Percentiles rank a stretch among this genome's conserved stretches.
These are phyloP conservation scores for Ivindomyrus marchei DNA, from an alignment of 2,113 vertebrate species.

Conservation along the genomic window DNA sequence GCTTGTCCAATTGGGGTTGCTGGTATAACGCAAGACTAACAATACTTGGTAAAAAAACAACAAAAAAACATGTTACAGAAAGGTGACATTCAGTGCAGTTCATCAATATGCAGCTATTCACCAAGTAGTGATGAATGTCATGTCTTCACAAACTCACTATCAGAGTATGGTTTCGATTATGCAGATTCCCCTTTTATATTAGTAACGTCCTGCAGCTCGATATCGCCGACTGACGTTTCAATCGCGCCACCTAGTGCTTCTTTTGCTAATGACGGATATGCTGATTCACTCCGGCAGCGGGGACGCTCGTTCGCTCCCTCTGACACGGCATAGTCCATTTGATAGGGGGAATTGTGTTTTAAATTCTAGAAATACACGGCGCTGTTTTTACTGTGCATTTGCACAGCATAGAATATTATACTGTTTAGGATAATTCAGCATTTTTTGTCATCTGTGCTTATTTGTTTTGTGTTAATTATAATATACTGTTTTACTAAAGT, in stretches of 20 bases:
- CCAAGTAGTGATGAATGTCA: background rate
- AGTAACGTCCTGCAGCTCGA: background rate
- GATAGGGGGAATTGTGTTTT: background rate
- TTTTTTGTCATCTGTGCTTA: background rate
- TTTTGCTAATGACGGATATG: background rate
- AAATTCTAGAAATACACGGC: background rate
- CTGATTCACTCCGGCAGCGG: background rate
- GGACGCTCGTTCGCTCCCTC: background rate
- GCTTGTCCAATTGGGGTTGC: background rate
- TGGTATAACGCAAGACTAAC: background rate
- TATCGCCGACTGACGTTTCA: background rate
- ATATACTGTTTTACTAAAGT: background rate
- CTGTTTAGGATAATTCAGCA: background rate
- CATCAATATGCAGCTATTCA: background rate
- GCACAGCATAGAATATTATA: background rate
- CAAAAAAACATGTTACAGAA: background rate
- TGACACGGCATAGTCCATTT: slow-evolving; percentile 17
- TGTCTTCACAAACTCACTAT: background rate
- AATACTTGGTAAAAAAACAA: background rate
- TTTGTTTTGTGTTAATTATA: background rate
- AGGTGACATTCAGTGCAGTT: background rate
- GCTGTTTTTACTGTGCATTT: background rate
- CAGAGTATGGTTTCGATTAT: background rate
- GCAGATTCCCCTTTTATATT: background rate
- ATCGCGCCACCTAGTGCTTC: background rate